Conservation (phyloP, 1,140 invertebrate species). For the Lasaia peninsularis region DNA sequence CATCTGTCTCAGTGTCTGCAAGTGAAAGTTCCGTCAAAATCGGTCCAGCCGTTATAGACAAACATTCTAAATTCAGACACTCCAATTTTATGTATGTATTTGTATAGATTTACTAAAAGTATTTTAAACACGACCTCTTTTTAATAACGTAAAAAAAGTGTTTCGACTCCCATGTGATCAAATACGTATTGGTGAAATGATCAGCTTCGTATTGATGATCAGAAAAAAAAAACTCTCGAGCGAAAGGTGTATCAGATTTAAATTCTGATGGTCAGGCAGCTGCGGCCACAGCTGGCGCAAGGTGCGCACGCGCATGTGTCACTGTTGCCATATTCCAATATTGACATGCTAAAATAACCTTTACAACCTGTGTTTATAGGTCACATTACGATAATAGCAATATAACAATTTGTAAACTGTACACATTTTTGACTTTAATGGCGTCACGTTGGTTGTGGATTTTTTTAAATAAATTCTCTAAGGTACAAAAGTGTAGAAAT, state of each 20-base stretch:
- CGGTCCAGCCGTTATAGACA: too few species aligned
- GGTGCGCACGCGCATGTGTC: slow-evolving; percentile 13
- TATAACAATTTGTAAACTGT: background rate
- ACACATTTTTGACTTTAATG: slow-evolving; percentile 1
- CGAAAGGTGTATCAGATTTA: slow-evolving; percentile 8
- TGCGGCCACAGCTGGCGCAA: slow-evolving; percentile 18
- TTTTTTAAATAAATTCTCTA: background rate
- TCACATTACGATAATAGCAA: background rate
- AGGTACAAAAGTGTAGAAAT: too few species aligned
- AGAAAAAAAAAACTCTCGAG: slow-evolving; percentile 15
- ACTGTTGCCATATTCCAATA: background rate
- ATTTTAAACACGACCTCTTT: too few species aligned
- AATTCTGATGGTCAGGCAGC: slow-evolving; percentile 12
- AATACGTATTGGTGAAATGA: background rate
- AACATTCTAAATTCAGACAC: too few species aligned
- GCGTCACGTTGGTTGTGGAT: background rate
- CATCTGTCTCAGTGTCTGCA: too few species aligned
- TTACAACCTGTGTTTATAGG: background rate
- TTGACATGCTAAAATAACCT: background rate
- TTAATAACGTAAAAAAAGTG: too few species aligned
- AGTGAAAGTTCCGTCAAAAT: too few species aligned
- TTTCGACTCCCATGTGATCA: too few species aligned
- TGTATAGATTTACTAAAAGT: too few species aligned
- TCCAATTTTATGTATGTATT: too few species aligned
- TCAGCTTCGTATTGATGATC: background rate